phyloP scores from a whole-genome alignment of 2,797 vertebrate species.

The Pampus argenteus region DNA sequence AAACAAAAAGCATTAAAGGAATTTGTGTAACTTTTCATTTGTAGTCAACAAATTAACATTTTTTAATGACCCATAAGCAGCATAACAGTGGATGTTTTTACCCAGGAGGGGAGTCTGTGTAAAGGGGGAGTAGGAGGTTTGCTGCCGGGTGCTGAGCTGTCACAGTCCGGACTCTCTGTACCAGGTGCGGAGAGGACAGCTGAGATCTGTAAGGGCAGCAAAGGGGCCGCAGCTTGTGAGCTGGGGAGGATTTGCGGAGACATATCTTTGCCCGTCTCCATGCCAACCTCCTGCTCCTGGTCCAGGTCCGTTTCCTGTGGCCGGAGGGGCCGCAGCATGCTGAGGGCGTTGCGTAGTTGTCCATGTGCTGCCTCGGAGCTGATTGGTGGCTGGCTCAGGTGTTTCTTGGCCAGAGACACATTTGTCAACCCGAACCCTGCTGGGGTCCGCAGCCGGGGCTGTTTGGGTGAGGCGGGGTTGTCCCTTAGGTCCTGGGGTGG shows the following conservation, averaged over 20 bases:
- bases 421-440: conserved; percentile 85
- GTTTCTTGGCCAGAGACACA: conserved; percentile 88
- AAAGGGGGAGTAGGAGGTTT: conserved; percentile 96
- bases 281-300: conserved; percentile 83
- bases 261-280: conserved; percentile 84
- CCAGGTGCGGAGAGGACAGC: conserved; percentile 56
- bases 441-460: conserved; percentile 88
- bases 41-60: not conserved
- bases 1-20: too few species aligned
- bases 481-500: conserved; percentile 78
- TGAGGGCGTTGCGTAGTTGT: conserved; percentile 93
- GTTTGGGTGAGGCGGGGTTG: conserved; percentile 77
- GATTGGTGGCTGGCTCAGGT: conserved; percentile 94
- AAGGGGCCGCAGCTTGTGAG: conserved; percentile 10
- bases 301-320: conserved; percentile 93
- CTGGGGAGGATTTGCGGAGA: conserved; percentile 64
- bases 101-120: conserved; percentile 98
- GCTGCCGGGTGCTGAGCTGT: conserved; percentile 73
- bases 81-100: conserved; percentile 76
- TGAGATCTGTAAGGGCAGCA: not conserved
- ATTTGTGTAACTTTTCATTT: not conserved
- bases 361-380: conserved; percentile 89
- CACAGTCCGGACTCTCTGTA: conserved; percentile 57
- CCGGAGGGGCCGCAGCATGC: conserved; percentile 92
- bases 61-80: not conserved